Conservation (phyloP, 2,888 invertebrate species). For the Ennomos fuscantarius region DNA sequence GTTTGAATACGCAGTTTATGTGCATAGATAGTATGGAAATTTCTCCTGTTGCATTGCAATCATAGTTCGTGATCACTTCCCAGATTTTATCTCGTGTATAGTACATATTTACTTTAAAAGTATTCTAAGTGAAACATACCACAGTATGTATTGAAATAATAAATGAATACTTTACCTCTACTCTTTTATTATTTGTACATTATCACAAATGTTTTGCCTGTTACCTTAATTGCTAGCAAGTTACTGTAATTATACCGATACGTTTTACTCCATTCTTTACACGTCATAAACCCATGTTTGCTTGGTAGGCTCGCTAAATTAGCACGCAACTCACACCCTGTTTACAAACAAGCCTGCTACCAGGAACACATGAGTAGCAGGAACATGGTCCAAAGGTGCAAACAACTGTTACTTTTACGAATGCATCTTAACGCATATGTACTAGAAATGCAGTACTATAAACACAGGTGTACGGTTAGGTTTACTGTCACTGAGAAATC, state of each 20-base stretch:
- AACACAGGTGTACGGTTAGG: constrained; percentile 19
- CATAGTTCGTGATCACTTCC: too few relatives aligned
- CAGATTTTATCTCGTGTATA: too few relatives aligned
- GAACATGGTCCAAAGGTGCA: constrained; percentile 16
- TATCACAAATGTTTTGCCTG: not conserved
- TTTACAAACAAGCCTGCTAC: constrained; percentile 35
- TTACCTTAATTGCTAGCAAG: constrained; percentile 13
- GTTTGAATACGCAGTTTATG: too few relatives aligned
- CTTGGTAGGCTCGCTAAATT: constrained; percentile 26
- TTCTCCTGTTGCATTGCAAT: too few relatives aligned
- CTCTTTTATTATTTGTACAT: not conserved
- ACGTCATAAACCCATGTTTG: constrained; percentile 28
- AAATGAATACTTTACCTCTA: too few relatives aligned
- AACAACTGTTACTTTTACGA: constrained; percentile 33
- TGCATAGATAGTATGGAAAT: too few relatives aligned
- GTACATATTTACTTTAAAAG: too few relatives aligned
- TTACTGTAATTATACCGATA: constrained; percentile 17
- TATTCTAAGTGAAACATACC: too few relatives aligned
- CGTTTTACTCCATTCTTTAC: constrained; percentile 20
- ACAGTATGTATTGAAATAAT: too few relatives aligned
- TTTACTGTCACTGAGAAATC: constrained; percentile 26
- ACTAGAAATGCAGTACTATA: constrained; percentile 9
- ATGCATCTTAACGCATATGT: constrained; percentile 12
- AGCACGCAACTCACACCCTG: constrained; percentile 34
- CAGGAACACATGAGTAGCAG: constrained; percentile 15